phyloP scores from a whole-genome alignment of 1,140 invertebrate species.

The Cephus cinctus region DNA sequence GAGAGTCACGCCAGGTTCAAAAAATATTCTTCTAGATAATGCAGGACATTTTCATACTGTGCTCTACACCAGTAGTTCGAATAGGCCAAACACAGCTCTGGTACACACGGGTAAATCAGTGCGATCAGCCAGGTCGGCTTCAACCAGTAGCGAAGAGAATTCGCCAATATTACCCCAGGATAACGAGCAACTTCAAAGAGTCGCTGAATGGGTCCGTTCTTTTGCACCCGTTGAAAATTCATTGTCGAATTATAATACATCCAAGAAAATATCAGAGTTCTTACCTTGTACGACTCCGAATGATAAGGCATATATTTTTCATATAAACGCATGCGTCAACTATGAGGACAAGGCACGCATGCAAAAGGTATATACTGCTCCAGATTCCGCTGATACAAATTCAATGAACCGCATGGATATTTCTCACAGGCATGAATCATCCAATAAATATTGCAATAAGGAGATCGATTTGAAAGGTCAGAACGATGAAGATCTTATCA shows the following conservation, averaged over 20 bases:
- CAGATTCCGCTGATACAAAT: constrained; percentile 6
- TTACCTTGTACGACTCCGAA: not conserved
- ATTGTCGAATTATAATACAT: not conserved
- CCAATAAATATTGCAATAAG: constrained; percentile 11
- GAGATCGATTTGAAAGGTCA: not conserved
- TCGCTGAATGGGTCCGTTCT: constrained; percentile 67
- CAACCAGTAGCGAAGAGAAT: constrained; percentile 45
- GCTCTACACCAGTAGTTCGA: constrained; percentile 58
- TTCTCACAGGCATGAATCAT: not conserved
- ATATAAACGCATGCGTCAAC: not conserved
- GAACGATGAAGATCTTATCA: constrained; percentile 39
- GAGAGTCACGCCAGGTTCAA: constrained; percentile 69
- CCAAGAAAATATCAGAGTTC: not conserved
- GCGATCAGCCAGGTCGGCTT: constrained; percentile 34
- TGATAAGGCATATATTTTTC: not conserved
- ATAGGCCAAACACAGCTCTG: constrained; percentile 41
- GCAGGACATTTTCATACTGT: constrained; percentile 67
- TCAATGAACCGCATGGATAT: not conserved
- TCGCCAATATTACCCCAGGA: constrained; percentile 33
- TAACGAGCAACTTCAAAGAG: constrained; percentile 60
- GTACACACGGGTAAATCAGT: constrained; percentile 39
- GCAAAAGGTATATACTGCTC: not conserved
- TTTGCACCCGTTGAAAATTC: constrained; percentile 23
- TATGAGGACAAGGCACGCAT: not conserved
- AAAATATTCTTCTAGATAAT: constrained; percentile 77